phyloP scores from a whole-genome alignment of 2,888 invertebrate genomes.

The Hoplodrina ambigua region DNA sequence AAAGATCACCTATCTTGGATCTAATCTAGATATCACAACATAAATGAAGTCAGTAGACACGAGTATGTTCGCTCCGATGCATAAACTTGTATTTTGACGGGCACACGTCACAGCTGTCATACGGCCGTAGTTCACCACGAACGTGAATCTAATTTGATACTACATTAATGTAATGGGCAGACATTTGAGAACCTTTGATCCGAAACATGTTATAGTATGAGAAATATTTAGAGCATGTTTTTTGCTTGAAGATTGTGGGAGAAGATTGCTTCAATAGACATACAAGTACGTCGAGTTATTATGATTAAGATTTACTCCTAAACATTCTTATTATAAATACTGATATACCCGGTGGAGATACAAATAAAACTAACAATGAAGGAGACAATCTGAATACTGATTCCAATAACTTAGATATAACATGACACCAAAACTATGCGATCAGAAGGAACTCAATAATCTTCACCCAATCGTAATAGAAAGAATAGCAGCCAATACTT shows the following conservation, averaged over 20 bases:
- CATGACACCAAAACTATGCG: not conserved
- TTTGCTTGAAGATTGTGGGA: slow-evolving; percentile 9
- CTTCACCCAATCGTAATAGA: slow-evolving; percentile 19
- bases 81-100: slow-evolving; percentile 47
- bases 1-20: slow-evolving; percentile 23
- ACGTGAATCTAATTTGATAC: slow-evolving; percentile 49
- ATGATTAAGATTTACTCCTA: slow-evolving; percentile 10
- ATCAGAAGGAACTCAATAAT: not conserved
- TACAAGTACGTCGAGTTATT: slow-evolving; percentile 11
- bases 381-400: not conserved
- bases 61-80: slow-evolving; percentile 22
- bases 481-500: slow-evolving; percentile 37
- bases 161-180: slow-evolving; percentile 53
- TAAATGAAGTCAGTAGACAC: slow-evolving; percentile 19
- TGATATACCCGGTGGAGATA: no score
- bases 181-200: slow-evolving; percentile 45
- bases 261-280: slow-evolving; percentile 36
- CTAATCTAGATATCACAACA: slow-evolving; percentile 42
- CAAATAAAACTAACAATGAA: not conserved
- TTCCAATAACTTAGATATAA: not conserved
- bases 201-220: slow-evolving; percentile 25
- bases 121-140: slow-evolving; percentile 32
- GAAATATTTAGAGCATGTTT: slow-evolving; percentile 50
- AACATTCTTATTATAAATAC: not conserved
- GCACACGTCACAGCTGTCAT: slow-evolving; percentile 42